Base-by-base conservation (phyloP, 2,113 vertebrate genomes). In the Tragelaphus buxtoni region DNA sequence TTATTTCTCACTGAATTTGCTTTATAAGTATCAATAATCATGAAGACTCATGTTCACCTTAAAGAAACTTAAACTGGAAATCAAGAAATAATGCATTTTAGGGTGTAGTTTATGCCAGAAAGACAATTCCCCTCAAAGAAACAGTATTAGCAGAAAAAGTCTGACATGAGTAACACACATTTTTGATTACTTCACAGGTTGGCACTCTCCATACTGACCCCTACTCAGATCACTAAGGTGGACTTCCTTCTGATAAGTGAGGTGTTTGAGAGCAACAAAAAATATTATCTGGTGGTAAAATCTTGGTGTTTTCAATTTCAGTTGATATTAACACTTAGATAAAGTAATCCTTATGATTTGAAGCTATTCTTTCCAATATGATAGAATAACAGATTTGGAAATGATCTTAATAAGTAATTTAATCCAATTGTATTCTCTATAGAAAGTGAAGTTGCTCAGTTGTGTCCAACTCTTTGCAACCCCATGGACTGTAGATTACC, bases 391-490 rank as follows among this genome's bases (percentile, higher is more conserved):
- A 35, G 32, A 51, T 72, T 69, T 80, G 72, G 42, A 69, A 42
- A 60, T 49, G 35, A 79, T 65, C 35, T 61, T 90, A 56, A 79
- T 55, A 79, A 86, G 58, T 69, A 91, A 58, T 69, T 91, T 87
- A 91, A 42, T 45, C n/a, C 9, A 80, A 32, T 26, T 1, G 11
- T 72, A 12, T 72, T 91, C 35, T 90, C 32, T 63, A 79, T 39
- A 69, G 9, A 69, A 39, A 69, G 1, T 22, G 2, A 69, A 69
- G 18, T 69, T 69, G 9, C n/a, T 69, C 18, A 39, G 9, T 69
- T 4, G 0, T 39, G n/a, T 39, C 18, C 0, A 1, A 69, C n/a
- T 22, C 4, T 69, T 69, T 69, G 18, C 2, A 0, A 69, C 18
- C 18, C n/a, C n/a, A 39, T 69, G 65, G 18, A 39, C 65, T 22